A percentile compares a stretch with the other conserved stretches of the same genome.
Conservation (phyloP, 2,888 invertebrate species). For the Harmothoe impar region DNA sequence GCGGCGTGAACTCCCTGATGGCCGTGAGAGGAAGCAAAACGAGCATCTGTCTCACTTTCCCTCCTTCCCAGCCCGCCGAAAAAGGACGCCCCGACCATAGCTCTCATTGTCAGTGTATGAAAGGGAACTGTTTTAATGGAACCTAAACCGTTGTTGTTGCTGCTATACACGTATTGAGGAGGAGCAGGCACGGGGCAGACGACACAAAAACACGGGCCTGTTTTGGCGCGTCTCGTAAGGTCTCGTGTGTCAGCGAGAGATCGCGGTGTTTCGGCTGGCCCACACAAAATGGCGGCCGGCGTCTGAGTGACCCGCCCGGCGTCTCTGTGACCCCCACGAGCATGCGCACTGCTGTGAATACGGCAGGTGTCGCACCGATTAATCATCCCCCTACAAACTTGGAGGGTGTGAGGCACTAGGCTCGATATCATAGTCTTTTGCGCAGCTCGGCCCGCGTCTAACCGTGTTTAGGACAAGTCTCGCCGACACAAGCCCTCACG, state of each 20-base stretch:
- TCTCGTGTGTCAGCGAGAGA: constrained; percentile 58
- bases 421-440: constrained; percentile 59
- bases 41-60: constrained; percentile 27
- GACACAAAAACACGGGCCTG: background rate
- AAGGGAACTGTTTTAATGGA: constrained; percentile 46
- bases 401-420: constrained; percentile 47
- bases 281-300: constrained; percentile 40
- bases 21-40: background rate
- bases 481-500: background rate
- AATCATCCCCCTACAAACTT: constrained; percentile 53
- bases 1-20: background rate
- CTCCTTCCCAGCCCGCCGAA: constrained; percentile 41
- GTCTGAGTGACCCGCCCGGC: constrained; percentile 37
- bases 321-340: background rate
- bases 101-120: constrained; percentile 21
- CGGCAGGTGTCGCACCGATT: constrained; percentile 41
- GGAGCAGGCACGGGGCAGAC: background rate
- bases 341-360: constrained; percentile 49
- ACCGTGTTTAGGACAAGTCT: constrained; percentile 6
- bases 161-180: background rate
- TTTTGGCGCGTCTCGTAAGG: constrained; percentile 9
- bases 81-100: background rate
- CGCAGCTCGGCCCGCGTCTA: background rate
- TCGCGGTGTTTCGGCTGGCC: constrained; percentile 55
- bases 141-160: background rate